Evolutionary conservation across 2,888 invertebrate genomes (phyloP).

Genomic region (Cerceris ruficornis): DNA sequence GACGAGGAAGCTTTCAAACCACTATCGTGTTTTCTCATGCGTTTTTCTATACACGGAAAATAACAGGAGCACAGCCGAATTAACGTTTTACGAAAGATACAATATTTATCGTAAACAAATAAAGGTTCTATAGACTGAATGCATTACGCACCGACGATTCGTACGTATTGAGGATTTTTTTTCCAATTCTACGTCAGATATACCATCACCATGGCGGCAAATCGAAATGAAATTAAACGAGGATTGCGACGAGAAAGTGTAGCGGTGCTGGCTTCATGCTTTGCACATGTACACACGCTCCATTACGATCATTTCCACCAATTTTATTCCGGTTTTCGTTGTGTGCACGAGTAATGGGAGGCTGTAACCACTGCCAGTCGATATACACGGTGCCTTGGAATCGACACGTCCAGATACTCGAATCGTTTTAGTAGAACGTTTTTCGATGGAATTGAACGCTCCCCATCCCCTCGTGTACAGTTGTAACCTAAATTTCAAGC

Average conservation of each 20-base stretch:
- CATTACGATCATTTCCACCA: constrained; percentile 63
- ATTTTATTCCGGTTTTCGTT: constrained; percentile 45
- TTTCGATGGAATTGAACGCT: constrained; percentile 5
- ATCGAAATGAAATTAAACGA: constrained; percentile 62
- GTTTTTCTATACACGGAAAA: neutral
- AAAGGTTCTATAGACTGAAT: constrained; percentile 30
- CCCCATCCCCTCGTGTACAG: neutral
- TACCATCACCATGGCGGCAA: constrained; percentile 25
- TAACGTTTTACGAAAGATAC: constrained; percentile 23
- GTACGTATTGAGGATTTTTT: constrained; percentile 31
- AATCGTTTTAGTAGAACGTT: constrained; percentile 10
- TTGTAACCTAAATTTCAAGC: neutral
- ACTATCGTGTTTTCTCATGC: neutral
- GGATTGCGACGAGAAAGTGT: constrained; percentile 32
- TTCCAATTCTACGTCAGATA: constrained; percentile 34
- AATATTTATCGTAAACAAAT: constrained; percentile 53
- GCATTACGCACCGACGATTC: constrained; percentile 40
- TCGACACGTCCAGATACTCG: constrained; percentile 14
- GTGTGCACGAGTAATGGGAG: constrained; percentile 46
- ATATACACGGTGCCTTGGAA: constrained; percentile 35
- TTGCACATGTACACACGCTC: constrained; percentile 30
- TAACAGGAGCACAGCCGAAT: constrained; percentile 44
- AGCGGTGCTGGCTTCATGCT: constrained; percentile 1
- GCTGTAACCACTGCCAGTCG: constrained; percentile 24
- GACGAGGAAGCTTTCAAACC: constrained; percentile 15